Base-by-base conservation (phyloP, 2,113 vertebrate species). In the Antigone vipio region DNA sequence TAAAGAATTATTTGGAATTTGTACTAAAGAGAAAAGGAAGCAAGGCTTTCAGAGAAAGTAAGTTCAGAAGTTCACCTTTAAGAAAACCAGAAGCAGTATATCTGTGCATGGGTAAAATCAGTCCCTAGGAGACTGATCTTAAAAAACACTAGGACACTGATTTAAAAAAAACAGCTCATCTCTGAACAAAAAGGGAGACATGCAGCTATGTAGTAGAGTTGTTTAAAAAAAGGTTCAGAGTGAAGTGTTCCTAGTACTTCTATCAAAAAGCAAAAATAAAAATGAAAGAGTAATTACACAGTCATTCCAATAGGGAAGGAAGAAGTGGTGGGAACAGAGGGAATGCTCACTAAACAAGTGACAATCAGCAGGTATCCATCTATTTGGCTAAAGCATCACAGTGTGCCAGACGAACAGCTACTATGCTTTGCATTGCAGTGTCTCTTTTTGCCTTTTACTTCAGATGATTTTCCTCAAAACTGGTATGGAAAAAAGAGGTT, bases 1-100 rank as follows among this genome's bases (percentile, higher is more conserved):
- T 85, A 59, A 66, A 73, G 32, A 81, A 76, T 89, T 89, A 85
- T 42, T 68, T 73, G 19, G 20, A 95, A 81, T 84, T 91, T 87
- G 9, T 68, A 62, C 21, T 76, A 73, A 67, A 84, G 56, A 62
- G 58, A 77, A 81, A 68, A 58, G 17, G 32, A 93, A 82, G 42
- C 7, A 67, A 87, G 35, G 29, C 11, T 86, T 91, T 91, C n/a
- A 78, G 58, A 76, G 42, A 55, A 94, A 79, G 18, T 60, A 69
- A 69, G 52, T 93, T 62, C 62, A 72, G 52, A 92, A 82, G 44
- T 50, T 78, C 40, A 77, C 18, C 27, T 79, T 77, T 4, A 82
- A 64, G 76, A 71, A 87, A 84, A 77, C 5, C 5, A 53, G 9
- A 45, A 52, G 12, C 15, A 85, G 18, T 38, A 15, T 38, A 80